Evolutionary conservation across 2,888 invertebrate species (phyloP).

Genomic region (Drosophila suboccidentalis): DNA sequence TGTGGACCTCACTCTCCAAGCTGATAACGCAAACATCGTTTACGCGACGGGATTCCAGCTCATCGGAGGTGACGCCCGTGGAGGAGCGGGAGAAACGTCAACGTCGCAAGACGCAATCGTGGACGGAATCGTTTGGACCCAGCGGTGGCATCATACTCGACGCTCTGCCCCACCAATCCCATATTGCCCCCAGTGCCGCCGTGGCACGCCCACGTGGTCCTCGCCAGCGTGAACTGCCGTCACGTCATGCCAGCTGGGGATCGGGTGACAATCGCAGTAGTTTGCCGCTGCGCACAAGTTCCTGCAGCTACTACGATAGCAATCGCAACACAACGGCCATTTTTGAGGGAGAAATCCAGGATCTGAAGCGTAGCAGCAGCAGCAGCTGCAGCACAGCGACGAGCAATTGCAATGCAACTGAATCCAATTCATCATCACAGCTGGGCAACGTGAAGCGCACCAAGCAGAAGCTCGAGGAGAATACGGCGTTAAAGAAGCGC

Average conservation of each 20-base stretch:
- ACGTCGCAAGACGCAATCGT: constrained; percentile 83
- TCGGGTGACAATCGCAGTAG: constrained; percentile 89
- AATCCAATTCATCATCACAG: constrained; percentile 32
- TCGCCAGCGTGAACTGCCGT: constrained; percentile 88
- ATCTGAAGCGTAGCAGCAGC: constrained; percentile 75
- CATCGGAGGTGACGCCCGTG: constrained; percentile 87
- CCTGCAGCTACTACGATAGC: constrained; percentile 90
- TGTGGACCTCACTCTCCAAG: constrained; percentile 85
- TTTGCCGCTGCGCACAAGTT: constrained; percentile 89
- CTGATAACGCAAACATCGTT: constrained; percentile 84
- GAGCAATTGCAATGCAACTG: constrained; percentile 58
- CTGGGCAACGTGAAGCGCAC: constrained; percentile 90
- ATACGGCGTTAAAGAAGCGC: constrained; percentile 81
- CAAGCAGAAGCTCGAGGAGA: constrained; percentile 89
- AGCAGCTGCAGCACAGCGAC: constrained; percentile 70
- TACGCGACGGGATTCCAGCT: constrained; percentile 71
- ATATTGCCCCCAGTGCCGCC: constrained; percentile 36
- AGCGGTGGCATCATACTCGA: constrained; percentile 78
- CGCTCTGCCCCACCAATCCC: constrained; percentile 38
- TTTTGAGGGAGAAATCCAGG: constrained; percentile 84
- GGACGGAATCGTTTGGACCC: constrained; percentile 81
- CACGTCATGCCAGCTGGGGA: constrained; percentile 93
- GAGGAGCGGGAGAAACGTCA: constrained; percentile 87
- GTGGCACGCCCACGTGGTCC: constrained; percentile 82
- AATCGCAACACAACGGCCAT: constrained; percentile 84